Percentiles rank a stretch among this genome's conserved stretches.
phyloP scores from a whole-genome alignment of 2,888 invertebrate genomes.

The Brachycybe producta region DNA sequence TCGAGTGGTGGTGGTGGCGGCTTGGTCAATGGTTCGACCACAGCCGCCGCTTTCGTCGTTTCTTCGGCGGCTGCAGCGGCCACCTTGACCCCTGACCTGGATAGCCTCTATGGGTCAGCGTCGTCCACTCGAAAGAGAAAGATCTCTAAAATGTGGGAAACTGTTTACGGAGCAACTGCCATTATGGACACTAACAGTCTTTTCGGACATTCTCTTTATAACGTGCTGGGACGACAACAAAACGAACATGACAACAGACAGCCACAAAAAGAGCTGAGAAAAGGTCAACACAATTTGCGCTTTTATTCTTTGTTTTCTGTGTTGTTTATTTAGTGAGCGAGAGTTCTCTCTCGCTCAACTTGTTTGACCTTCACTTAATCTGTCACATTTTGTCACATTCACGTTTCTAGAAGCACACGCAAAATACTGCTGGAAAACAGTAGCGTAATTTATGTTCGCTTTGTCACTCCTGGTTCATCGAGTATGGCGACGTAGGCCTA shows the following conservation, averaged over 20 bases:
- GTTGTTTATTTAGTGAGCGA: too few species aligned
- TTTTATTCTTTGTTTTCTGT: background rate
- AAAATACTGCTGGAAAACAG: too few species aligned
- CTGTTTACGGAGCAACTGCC: slow-evolving; percentile 17
- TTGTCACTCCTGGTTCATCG: too few species aligned
- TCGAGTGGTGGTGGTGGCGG: too few species aligned
- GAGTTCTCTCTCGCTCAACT: too few species aligned
- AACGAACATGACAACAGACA: slow-evolving; percentile 20
- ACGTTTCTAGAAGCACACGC: too few species aligned
- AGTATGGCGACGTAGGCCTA: too few species aligned
- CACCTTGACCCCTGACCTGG: too few species aligned
- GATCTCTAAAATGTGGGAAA: slow-evolving; percentile 22
- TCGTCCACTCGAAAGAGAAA: slow-evolving; percentile 19
- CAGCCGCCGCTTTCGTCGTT: background rate
- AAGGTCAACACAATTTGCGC: slow-evolving; percentile 15
- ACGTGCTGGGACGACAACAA: background rate
- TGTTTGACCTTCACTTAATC: too few species aligned
- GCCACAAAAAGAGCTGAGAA: slow-evolving; percentile 20
- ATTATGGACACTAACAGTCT: slow-evolving; percentile 1
- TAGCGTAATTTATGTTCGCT: too few species aligned
- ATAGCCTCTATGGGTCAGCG: slow-evolving; percentile 17
- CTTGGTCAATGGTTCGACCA: too few species aligned
- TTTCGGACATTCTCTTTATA: slow-evolving; percentile 6
- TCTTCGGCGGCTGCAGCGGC: background rate
- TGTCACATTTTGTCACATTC: background rate